Evolutionary conservation across 2,113 vertebrate genomes (phyloP), one percentile per base, ranked within the genome.

Genomic region (Chaetura pelagica): DNA sequence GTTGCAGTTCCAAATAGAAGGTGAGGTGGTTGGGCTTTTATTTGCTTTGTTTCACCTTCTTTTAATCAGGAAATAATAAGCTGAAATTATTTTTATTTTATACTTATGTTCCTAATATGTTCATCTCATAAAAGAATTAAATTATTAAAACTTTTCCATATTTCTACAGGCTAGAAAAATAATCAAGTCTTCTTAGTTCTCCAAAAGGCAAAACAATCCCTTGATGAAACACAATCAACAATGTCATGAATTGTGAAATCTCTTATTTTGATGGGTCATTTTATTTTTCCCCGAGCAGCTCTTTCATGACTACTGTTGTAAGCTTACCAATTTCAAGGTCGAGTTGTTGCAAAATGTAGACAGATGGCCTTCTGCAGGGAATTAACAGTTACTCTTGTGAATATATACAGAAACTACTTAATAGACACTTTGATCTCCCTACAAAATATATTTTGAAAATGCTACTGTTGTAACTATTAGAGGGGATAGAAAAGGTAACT

Each of bases 231-330:
- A 85, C 4, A 72, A 44, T 92, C 90, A 88, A 90, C 72, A 94
- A 73, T 63, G 59, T 62, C 91, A 77, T 84, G 82, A 94, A 32
- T 94, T 93, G 69, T 79, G 58, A 93, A 92, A 94, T 89, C 73
- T 58, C 55, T 40, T 29, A 51, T 64, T 93, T 88, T 82, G 89
- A 84, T 78, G 49, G 59, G n/a, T 66, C 16, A 0, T 91, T 97
- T 78, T 29, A 59, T 91, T 95, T 88, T 88, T 74, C 52, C 82
- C 62, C 82, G 61, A 94, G 57, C 34, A 63, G 13, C 35, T 94
- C 16, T 86, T 93, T 80, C 49, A 84, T 77, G 52, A 62, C 24
- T 86, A 14, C 22, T 48, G 24, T 81, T 93, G 18, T 64, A 89
- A 87, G 35, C 42, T 57, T 89, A 89, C 7, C 40, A 89, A 73